Evolutionary conservation across 2,113 vertebrate genomes (phyloP).

Genomic region (cat (Felis catus)): F.catus_Fca126_mat1.0 CM031412.1:19415001-19415500

Average conservation of each 20-base stretch:
- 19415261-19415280: neutral
- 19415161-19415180: neutral
- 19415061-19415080: neutral
- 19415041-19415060: neutral
- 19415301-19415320: neutral
- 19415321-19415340: neutral
- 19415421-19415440: constrained; percentile 10
- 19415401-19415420: constrained; percentile 1
- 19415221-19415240: neutral
- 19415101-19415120: constrained; percentile 6
- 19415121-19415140: neutral
- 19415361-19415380: neutral
- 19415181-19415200: neutral
- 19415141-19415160: neutral
- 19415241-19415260: neutral
- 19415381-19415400: neutral
- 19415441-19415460: neutral
- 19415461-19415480: constrained; percentile 54
- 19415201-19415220: neutral
- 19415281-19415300: too few species aligned
- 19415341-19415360: neutral
- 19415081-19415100: neutral
- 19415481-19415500: constrained; percentile 73
- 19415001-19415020: neutral
- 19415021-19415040: neutral